These are phyloP conservation scores for Manacus vitellinus DNA, from an alignment of 2,113 vertebrate species.

Conservation along the genomic window DNA sequence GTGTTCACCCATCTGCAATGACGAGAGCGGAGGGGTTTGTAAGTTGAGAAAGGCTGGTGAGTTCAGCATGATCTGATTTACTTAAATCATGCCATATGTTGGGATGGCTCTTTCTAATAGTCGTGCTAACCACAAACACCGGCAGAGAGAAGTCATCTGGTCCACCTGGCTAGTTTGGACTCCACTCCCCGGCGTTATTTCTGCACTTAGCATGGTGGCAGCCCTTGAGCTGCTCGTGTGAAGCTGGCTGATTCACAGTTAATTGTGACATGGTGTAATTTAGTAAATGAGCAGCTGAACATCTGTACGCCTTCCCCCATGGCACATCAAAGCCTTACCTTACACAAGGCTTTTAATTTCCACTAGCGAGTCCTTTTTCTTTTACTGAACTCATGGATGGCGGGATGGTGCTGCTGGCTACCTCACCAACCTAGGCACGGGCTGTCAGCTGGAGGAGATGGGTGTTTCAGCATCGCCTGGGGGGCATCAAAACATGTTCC, in stretches of 20 bases:
- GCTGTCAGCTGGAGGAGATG: neutral
- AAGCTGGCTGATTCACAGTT: constrained; percentile 65
- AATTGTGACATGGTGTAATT: constrained; percentile 70
- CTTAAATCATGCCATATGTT: constrained; percentile 51
- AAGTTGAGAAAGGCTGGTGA: constrained; percentile 55
- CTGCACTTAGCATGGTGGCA: constrained; percentile 4
- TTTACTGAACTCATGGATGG: neutral
- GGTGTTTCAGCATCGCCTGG: neutral
- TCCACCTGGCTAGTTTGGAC: constrained; percentile 45
- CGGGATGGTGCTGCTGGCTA: neutral
- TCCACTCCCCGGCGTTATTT: constrained; percentile 5
- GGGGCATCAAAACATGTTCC: neutral
- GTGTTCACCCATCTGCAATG: constrained; percentile 64
- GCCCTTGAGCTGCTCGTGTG: constrained; percentile 59
- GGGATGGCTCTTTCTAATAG: constrained; percentile 41
- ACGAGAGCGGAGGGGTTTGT: constrained; percentile 51
- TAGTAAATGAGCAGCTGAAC: constrained; percentile 70
- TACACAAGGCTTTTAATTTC: constrained; percentile 48
- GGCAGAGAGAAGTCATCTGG: constrained; percentile 15
- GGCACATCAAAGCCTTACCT: constrained; percentile 56
- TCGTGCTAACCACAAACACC: constrained; percentile 23
- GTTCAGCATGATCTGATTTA: constrained; percentile 45
- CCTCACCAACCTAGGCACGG: neutral
- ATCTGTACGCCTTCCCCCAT: constrained; percentile 64
- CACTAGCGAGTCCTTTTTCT: neutral